These are phyloP conservation scores for Sclerurus mexicanus DNA, from an alignment of 2,113 vertebrate genomes.

Conservation along the genomic window DNA sequence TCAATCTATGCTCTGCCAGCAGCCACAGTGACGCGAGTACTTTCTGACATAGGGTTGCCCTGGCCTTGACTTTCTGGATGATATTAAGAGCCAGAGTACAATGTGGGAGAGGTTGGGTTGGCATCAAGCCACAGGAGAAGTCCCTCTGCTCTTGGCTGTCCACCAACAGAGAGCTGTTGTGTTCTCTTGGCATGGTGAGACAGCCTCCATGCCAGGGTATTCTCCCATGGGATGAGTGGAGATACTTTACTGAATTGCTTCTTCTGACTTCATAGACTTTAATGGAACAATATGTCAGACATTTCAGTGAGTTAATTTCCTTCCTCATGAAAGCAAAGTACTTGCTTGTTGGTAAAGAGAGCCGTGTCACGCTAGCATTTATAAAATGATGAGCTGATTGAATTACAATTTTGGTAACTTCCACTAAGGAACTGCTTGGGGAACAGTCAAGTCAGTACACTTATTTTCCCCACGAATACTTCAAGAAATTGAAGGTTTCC, in stretches of 20 bases:
- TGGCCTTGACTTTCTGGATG: conserved; percentile 18
- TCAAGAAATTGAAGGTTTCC: background rate
- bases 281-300: background rate
- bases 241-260: background rate
- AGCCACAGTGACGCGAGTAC: background rate
- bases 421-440: background rate
- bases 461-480: background rate
- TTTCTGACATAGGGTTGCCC: background rate
- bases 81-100: background rate
- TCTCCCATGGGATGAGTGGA: background rate
- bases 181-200: background rate
- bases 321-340: background rate
- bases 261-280: background rate
- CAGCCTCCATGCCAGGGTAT: background rate
- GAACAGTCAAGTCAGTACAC: background rate
- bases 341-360: background rate
- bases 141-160: background rate
- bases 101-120: background rate
- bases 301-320: background rate
- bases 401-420: background rate
- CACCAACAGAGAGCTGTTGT: background rate
- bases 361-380: background rate
- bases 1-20: background rate
- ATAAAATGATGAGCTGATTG: background rate
- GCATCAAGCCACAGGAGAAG: background rate